Evolutionary conservation across 2,113 vertebrate species (phyloP).

Genomic region (Barbus barbus): DNA sequence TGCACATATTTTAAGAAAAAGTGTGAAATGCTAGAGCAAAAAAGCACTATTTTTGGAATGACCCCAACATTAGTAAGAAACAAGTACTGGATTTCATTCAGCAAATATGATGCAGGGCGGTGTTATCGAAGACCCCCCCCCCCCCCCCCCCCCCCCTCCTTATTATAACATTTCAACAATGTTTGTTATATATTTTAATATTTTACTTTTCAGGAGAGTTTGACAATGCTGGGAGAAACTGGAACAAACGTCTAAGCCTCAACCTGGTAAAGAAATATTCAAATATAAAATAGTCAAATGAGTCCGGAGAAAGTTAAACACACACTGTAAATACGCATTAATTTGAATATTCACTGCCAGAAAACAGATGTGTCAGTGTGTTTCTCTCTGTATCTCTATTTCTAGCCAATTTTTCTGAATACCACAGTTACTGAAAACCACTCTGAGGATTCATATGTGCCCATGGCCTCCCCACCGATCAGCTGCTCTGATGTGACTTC

Average conservation of each 20-base stretch:
- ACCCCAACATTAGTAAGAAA: too few species aligned
- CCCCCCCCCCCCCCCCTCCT: background rate
- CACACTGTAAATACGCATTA: too few species aligned
- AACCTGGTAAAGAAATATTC: slow-evolving; percentile 84
- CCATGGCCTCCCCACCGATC: slow-evolving; percentile 79
- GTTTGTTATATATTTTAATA: background rate
- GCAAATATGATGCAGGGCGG: too few species aligned
- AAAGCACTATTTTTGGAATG: too few species aligned
- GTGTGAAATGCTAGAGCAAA: too few species aligned
- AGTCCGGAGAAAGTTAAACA: background rate
- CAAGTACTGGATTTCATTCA: too few species aligned
- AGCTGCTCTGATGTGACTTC: slow-evolving; percentile 61
- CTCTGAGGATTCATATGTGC: slow-evolving; percentile 82
- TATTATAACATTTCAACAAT: background rate
- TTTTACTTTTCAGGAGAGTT: slow-evolving; percentile 74
- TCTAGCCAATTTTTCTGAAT: slow-evolving; percentile 57
- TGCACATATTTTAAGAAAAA: too few species aligned
- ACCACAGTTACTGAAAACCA: slow-evolving; percentile 37
- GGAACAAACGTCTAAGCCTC: slow-evolving; percentile 89
- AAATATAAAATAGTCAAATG: slow-evolving; percentile 18
- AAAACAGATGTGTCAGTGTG: slow-evolving; percentile 4
- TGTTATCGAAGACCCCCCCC: too few species aligned
- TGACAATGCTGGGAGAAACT: slow-evolving; percentile 76
- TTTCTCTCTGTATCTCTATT: slow-evolving; percentile 47
- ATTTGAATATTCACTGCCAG: slow-evolving; percentile 2